phyloP scores from a whole-genome alignment of 2,888 invertebrate genomes.

The Pteria penguin region DNA sequence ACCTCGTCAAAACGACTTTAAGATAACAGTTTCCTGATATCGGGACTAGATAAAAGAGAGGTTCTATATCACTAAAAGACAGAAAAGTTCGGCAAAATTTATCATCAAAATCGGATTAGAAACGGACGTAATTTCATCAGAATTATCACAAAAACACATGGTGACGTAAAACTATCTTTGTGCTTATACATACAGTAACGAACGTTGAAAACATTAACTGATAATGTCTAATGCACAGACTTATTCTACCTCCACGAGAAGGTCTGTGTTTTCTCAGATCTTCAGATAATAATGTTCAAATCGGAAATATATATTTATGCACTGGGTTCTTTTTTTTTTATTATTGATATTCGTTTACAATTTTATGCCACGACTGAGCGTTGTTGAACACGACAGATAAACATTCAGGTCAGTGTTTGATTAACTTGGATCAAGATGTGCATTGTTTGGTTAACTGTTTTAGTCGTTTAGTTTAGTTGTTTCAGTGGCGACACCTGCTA shows the following conservation, averaged over 20 bases:
- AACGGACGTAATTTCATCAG: neutral
- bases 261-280: slow-evolving; percentile 18
- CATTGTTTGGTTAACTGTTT: no score
- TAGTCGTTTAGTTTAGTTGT: no score
- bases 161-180: neutral
- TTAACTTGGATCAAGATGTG: no score
- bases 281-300: slow-evolving; percentile 7
- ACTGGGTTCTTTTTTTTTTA: no score
- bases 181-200: neutral
- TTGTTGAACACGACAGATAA: no score
- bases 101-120: neutral
- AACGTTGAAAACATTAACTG: neutral
- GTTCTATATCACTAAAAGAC: neutral
- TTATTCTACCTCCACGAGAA: neutral
- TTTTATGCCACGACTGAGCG: no score
- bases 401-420: no score
- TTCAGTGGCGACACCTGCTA: no score
- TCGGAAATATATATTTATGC: neutral
- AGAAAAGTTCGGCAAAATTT: neutral
- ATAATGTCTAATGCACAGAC: neutral
- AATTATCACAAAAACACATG: neutral
- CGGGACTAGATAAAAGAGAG: neutral
- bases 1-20: slow-evolving; percentile 26
- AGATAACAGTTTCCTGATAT: neutral
- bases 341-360: no score